Evolutionary conservation across 2,888 invertebrate species (phyloP), one percentile per base, ranked within the genome.

Genomic region (Acleris laterana): DNA sequence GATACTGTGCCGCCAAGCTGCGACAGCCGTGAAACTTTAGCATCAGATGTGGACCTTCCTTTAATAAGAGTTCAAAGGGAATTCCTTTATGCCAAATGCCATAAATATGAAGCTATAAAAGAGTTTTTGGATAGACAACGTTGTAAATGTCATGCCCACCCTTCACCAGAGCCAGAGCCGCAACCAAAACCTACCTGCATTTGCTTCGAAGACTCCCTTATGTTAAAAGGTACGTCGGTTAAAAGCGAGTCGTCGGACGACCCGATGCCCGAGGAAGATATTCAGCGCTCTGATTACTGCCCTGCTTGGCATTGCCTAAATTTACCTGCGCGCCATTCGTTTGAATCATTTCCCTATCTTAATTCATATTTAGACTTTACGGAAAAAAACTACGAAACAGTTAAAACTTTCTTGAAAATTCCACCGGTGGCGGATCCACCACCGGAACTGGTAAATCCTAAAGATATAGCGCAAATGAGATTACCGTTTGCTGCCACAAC

Each of bases 51-150:
- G 25, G 89, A 88, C 63, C 78, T 92, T 48, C 88, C 89, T 1
- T 73, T 74, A 61, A 72, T 91, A 32, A 77, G 84, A 74, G 67
- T 91, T 38, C 78, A 87, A 58, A 83, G 87, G 70, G 79, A 90
- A 68, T 89, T 81, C 69, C 62, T 88, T 58, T 93, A 91, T 71
- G 92, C 92, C 0, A 90, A 88, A 75, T 93, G 93, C 70, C 83
- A 88, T 60, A 83, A 80, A 68, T 88, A 77, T 72, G 84, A 91
- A 70, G 81, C 86, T 52, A 83, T 92, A 3, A 88, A 85, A 74
- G 77, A 74, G 5, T 74, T 83, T 68, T 73, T 92, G 48, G 80
- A 89, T 69, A 76, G 81, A n/a, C 76, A 81, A 61, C 74, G 74
- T n/a, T 90, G 89, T 70, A 84, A 81, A 78, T 91, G 89, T 73